These are phyloP conservation scores for Synanceia verrucosa DNA, from an alignment of 2,797 vertebrate species.

Conservation along the genomic window DNA sequence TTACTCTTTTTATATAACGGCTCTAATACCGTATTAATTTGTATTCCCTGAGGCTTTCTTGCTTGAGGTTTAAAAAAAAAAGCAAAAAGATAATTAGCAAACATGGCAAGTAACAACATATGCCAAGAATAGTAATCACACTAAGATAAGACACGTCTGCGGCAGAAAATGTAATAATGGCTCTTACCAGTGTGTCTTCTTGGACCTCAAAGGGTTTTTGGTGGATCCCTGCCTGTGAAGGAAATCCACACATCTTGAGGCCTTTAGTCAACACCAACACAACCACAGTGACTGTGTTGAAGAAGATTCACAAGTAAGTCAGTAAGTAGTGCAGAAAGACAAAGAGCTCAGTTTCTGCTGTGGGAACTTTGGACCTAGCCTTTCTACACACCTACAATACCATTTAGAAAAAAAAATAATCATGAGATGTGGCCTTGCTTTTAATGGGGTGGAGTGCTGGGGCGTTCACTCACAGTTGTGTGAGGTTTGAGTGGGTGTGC, in stretches of 20 bases:
- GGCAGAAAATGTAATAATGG: not conserved
- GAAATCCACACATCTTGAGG: constrained; percentile 8
- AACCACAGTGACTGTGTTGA: not conserved
- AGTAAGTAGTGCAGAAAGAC: not conserved
- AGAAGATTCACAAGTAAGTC: not conserved
- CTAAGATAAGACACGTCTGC: not conserved
- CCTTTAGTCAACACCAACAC: not conserved
- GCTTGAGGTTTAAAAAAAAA: not conserved
- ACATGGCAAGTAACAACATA: not conserved
- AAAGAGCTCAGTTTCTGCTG: not conserved
- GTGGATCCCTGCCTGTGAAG: not conserved
- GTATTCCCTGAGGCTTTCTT: not conserved
- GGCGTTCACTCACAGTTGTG: constrained; percentile 38
- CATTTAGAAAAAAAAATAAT: constrained; percentile 13
- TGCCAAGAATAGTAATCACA: not conserved
- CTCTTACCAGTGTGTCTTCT: not conserved
- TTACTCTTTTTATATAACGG: not conserved
- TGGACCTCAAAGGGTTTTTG: not conserved
- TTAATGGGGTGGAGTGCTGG: constrained; percentile 5
- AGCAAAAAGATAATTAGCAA: not conserved
- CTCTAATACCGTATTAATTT: constrained; percentile 1
- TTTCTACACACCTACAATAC: not conserved
- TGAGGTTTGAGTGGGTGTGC: constrained; percentile 41
- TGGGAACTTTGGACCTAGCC: not conserved
- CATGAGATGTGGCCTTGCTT: constrained; percentile 22